phyloP scores from a whole-genome alignment of 2,797 vertebrate genomes.

The Alectoris magna region DNA sequence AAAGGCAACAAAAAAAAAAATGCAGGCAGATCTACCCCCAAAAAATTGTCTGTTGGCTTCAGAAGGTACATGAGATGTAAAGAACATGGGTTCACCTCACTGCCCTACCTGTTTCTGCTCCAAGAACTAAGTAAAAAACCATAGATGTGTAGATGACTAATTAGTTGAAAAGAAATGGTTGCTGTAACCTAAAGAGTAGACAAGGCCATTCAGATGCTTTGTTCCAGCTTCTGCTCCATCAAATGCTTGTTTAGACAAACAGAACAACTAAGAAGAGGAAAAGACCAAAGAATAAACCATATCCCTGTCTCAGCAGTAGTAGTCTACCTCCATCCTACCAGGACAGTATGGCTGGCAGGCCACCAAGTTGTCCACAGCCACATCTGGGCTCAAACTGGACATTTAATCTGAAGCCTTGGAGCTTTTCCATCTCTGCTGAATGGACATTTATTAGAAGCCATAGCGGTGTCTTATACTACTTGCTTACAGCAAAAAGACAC shows the following conservation, averaged over 20 bases:
- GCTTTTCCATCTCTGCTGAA: neutral
- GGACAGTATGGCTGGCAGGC: neutral
- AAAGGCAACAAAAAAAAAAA: neutral
- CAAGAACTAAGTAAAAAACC: neutral
- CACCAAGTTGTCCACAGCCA: neutral
- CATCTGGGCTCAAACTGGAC: neutral
- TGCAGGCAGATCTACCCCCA: neutral
- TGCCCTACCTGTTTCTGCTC: neutral
- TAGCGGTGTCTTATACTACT: neutral
- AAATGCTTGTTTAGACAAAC: neutral
- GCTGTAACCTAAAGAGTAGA: neutral
- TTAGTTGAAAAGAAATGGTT: neutral
- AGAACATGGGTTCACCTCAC: neutral
- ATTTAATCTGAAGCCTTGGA: neutral
- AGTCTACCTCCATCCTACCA: neutral
- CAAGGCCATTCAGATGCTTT: rapidly evolving
- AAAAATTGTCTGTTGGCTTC: neutral
- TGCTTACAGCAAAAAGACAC: neutral
- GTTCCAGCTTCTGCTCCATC: neutral
- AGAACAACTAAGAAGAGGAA: neutral
- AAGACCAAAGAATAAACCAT: neutral
- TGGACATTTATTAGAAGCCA: neutral
- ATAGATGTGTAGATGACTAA: neutral
- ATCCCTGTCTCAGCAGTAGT: neutral
- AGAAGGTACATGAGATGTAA: neutral